Evolutionary conservation across 2,888 invertebrate genomes (phyloP), one percentile per base, ranked within the genome.

Genomic region (Callyntrura guangdongensis): DNA sequence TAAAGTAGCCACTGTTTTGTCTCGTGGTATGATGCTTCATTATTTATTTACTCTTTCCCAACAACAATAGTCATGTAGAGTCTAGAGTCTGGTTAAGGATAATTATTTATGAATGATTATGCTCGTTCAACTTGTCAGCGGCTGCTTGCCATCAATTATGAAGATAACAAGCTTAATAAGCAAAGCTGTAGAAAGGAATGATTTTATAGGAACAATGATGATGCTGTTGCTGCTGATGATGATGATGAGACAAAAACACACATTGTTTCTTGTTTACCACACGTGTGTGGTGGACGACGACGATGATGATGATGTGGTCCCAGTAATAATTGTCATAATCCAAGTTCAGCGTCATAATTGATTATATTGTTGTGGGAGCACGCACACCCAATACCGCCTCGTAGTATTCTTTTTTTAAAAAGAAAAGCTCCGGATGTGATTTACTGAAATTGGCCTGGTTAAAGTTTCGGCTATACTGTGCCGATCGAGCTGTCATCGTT

Each of bases 341-440:
- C 36, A 36, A 64, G 72, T 72, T 45, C 22, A 47, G 47, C 17
- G 20, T 17, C n/a, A 45, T 25, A 27, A 82, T 83, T 83, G 64
- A 64, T 83, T 61, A 22, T n/a, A 72, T 45, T 72, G 27, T 61
- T 12, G 11, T 64, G 61, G 20, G 64, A 61, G 61, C 53, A 59
- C 11, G 82, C 53, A 59, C 11, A 64, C 69, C 36, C 36, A 69
- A 14, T 25, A 3, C 27, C 72, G 11, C 17, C 22, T 0, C 17
- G 17, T 36, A 6, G 36, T 36, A 36, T 36, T 36, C 72, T 11
- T 47, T 9, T 47, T 72, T 17, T 72, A 72, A 20, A n/a, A n/a
- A n/a, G n/a, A n/a, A n/a, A n/a, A 72, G n/a, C 17, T 61, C 91
- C 91, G 91, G 91, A 91, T 91, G 91, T 79, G 79, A 91, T 91